Evolutionary conservation across 2,888 invertebrate genomes (phyloP).

Genomic region (Pachycephus smyrnensis): DNA sequence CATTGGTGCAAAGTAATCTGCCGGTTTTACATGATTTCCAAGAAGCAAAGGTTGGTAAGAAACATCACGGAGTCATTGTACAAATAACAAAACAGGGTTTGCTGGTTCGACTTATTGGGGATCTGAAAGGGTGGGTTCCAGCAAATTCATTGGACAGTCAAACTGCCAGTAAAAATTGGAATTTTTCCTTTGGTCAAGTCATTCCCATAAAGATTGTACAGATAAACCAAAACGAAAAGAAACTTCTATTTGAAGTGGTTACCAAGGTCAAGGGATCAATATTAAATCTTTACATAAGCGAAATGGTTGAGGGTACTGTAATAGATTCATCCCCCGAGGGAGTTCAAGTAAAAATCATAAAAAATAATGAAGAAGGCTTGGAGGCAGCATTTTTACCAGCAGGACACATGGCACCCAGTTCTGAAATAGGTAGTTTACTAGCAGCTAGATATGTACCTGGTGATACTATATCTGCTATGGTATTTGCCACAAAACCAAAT

Average conservation of each 20-base stretch:
- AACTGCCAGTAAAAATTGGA: constrained; percentile 59
- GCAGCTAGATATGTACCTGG: constrained; percentile 48
- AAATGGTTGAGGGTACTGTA: constrained; percentile 51
- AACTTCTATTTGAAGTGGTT: constrained; percentile 31
- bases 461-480: constrained; percentile 46
- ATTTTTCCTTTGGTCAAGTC: constrained; percentile 74
- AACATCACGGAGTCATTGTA: constrained; percentile 71
- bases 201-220: constrained; percentile 48
- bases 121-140: constrained; percentile 70
- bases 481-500: constrained; percentile 50
- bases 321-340: constrained; percentile 50
- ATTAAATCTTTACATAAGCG: constrained; percentile 43
- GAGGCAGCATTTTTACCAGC: constrained; percentile 53
- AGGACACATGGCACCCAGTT: constrained; percentile 56
- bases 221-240: constrained; percentile 30
- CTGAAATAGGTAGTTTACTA: constrained; percentile 48
- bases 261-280: not conserved
- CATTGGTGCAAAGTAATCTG: constrained; percentile 71
- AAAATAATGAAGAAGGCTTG: constrained; percentile 21
- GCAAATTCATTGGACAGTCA: constrained; percentile 59
- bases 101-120: constrained; percentile 73
- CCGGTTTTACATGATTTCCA: constrained; percentile 69
- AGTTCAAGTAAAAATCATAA: constrained; percentile 46
- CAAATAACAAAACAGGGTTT: constrained; percentile 69
- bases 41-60: constrained; percentile 69